These are phyloP conservation scores for Vulpes ferrilata DNA, from an alignment of 2,113 vertebrate species.

Conservation along the genomic window DNA sequence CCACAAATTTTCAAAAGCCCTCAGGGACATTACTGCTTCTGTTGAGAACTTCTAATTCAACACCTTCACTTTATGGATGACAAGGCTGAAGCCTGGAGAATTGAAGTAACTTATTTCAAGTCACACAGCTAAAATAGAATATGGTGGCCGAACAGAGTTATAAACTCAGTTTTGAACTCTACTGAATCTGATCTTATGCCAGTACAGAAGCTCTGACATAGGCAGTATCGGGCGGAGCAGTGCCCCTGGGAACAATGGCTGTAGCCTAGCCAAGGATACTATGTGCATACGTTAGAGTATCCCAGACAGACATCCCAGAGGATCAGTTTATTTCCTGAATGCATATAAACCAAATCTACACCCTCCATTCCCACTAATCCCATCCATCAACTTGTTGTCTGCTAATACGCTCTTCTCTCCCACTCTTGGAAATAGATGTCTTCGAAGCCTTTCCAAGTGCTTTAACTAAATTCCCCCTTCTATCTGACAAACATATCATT, in stretches of 20 bases:
- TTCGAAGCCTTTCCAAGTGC: not conserved
- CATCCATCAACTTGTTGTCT: slow-evolving; percentile 18
- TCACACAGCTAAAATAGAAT: not conserved
- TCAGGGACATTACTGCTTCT: not conserved
- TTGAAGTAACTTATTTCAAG: not conserved
- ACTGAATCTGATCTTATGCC: not conserved
- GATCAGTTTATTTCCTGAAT: slow-evolving; percentile 21
- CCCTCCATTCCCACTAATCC: not conserved
- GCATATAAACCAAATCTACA: not conserved
- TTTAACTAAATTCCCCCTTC: not conserved
- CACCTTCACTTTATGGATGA: not conserved
- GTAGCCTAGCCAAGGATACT: not conserved
- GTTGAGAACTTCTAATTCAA: not conserved
- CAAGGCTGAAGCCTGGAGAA: not conserved
- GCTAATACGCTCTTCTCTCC: not conserved
- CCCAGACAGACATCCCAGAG: not conserved
- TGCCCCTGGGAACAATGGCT: not conserved
- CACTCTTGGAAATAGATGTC: slow-evolving; percentile 19
- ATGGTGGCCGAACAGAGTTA: not conserved
- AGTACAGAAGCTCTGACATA: not conserved
- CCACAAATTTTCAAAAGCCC: not conserved
- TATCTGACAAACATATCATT: not conserved
- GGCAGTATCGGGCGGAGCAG: not conserved
- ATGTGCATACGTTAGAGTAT: not conserved
- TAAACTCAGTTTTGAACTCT: not conserved